A percentile compares a stretch with the other conserved stretches of the same genome.
phyloP scores from a whole-genome alignment of 2,888 invertebrate species.

The Troides oblongomaculatus region DNA sequence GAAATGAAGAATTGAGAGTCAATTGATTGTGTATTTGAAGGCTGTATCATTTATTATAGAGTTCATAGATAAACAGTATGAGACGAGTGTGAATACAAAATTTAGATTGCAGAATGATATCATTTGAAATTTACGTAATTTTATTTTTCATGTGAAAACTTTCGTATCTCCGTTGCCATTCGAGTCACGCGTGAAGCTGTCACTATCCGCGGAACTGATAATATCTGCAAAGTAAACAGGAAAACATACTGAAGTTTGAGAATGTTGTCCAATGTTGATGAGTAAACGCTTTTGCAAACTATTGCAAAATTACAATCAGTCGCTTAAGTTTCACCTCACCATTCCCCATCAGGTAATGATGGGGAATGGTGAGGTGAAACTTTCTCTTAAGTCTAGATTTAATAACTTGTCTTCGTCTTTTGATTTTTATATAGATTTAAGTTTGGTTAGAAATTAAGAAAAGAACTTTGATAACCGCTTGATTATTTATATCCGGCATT shows the following conservation, averaged over 20 bases:
- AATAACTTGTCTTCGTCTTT: no score
- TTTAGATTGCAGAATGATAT: background rate
- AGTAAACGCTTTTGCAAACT: background rate
- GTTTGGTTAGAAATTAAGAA: no score
- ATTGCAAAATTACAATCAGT: background rate
- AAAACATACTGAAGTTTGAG: conserved; percentile 7
- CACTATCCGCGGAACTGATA: conserved; percentile 21
- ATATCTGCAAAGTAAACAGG: conserved; percentile 21
- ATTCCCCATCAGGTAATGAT: no score
- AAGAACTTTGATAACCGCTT: no score
- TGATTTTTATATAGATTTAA: no score
- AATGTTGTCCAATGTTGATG: conserved; percentile 7
- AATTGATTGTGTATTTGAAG: no score
- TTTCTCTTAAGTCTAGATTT: background rate
- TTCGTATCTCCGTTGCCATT: conserved; percentile 12
- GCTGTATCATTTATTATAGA: no score
- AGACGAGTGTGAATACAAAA: background rate
- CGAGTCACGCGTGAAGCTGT: conserved; percentile 25
- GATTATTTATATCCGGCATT: no score
- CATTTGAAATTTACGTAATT: conserved; percentile 6
- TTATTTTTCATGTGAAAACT: conserved; percentile 14
- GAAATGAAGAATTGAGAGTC: no score
- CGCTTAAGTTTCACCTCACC: background rate
- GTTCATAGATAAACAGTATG: background rate
- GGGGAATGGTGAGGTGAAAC: no score